Base-by-base conservation (phyloP, 2,113 vertebrate species). In the Zosterops lateralis region DNA sequence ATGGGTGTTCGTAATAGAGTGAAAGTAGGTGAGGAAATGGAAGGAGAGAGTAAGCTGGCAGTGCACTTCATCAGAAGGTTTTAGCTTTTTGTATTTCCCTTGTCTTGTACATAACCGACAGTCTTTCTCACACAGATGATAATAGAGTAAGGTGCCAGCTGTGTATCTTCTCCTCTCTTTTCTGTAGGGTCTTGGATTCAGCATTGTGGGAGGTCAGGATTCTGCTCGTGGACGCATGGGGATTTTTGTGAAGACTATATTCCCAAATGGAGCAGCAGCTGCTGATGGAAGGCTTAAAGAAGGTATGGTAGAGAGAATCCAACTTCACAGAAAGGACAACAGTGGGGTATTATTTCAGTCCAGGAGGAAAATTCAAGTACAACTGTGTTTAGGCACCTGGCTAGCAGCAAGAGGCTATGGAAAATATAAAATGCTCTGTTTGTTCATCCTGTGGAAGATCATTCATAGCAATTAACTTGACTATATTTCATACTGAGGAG, bases 161-260 rank as follows among this genome's bases (percentile, higher is more conserved):
- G 4, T 85, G 29, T 53, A 9, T 51, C 51, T 76, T 78, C 66
- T 47, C 66, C 34, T 91, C 28, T 67, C 60, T 82, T 87, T 84
- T 58, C 26, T 90, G 7, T 22, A 99, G 99, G 99, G 99, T 54
- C 98, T 99, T 47, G 99, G 99, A 66, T 99, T 99, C 97, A 99
- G 99, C 91, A 99, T 99, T 83, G 99, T 99, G 68, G 99, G 99
- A 68, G 99, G 99, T 31, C 99, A 99, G 83, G 99, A 99, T 97
- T 99, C 99, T 84, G 98, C 99, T 61, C 98, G 99, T 3, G 99
- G 99, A 75, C 98, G 99, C 83, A 99, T 99, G 99, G 99, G 99
- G 20, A 99, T 99, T 97, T 99, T 99, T 77, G 99, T 99, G 93
- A 99, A 99, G 97, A 99, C 99, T 7, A 99, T 99, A 97, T 99